Conservation (phyloP, 2,113 vertebrate genomes). For the Lepus europaeus region DNA sequence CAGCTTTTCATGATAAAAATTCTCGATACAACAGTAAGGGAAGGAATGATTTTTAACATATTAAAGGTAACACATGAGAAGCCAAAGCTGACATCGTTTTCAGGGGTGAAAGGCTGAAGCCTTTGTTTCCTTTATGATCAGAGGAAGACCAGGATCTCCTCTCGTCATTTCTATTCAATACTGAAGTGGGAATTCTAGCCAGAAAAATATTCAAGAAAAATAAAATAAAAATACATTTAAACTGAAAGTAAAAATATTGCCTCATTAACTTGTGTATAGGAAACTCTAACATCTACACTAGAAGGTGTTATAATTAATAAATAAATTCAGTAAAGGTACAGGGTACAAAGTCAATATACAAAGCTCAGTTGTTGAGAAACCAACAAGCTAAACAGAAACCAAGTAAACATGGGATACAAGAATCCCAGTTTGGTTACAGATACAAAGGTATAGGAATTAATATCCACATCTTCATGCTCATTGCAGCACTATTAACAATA, state of each 20-base stretch:
- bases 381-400: neutral
- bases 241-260: neutral
- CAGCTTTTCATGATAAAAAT: no score
- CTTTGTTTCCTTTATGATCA: no score
- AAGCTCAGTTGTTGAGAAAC: neutral
- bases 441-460: neutral
- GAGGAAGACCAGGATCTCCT: neutral
- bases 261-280: neutral
- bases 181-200: neutral
- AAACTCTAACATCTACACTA: neutral
- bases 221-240: neutral
- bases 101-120: no score
- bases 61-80: no score
- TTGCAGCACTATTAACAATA: neutral
- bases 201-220: neutral
- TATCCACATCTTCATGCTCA: neutral
- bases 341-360: neutral
- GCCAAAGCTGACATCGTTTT: no score
- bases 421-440: neutral
- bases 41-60: no score
- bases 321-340: neutral
- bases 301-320: neutral
- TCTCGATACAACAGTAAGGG: no score
- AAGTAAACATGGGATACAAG: neutral
- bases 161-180: neutral